A percentile compares a stretch with the other conserved stretches of the same genome.
Conservation (phyloP, 2,888 invertebrate genomes). For the Parthenolecanium corni region DNA sequence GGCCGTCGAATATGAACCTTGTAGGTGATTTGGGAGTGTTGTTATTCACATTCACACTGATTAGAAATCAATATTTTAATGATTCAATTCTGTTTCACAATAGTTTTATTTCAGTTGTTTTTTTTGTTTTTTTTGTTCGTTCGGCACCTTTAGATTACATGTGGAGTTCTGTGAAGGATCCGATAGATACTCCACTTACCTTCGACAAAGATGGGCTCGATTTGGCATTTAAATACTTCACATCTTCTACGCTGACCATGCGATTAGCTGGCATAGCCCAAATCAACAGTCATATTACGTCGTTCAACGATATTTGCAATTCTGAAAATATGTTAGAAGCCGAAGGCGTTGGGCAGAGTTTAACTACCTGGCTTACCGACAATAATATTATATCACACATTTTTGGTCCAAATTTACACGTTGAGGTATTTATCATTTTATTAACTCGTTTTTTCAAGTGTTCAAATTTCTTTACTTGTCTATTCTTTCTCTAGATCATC, state of each 20-base stretch:
- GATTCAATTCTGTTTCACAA: no score
- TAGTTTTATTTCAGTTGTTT: no score
- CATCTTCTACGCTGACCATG: constrained; percentile 87
- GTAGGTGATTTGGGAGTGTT: no score
- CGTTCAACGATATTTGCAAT: constrained; percentile 82
- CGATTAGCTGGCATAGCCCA: constrained; percentile 85
- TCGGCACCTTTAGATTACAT: constrained; percentile 70
- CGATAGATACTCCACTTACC: constrained; percentile 69
- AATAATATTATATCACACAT: constrained; percentile 87
- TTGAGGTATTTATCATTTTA: constrained; percentile 61
- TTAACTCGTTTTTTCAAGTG: constrained; percentile 12
- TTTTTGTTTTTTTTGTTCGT: no score
- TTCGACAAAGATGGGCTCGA: constrained; percentile 82
- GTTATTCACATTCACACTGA: no score
- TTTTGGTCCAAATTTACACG: constrained; percentile 94
- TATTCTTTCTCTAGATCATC: constrained; percentile 51
- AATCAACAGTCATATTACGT: constrained; percentile 84
- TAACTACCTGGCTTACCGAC: constrained; percentile 78
- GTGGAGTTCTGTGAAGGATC: constrained; percentile 91
- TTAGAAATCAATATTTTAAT: no score
- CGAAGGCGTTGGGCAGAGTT: constrained; percentile 67
- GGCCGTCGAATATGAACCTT: neutral
- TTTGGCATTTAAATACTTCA: constrained; percentile 91
- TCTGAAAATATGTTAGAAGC: constrained; percentile 60
- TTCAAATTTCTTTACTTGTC: neutral